Base-by-base conservation (phyloP, 2,113 vertebrate species). In the Nibea coibor region DNA sequence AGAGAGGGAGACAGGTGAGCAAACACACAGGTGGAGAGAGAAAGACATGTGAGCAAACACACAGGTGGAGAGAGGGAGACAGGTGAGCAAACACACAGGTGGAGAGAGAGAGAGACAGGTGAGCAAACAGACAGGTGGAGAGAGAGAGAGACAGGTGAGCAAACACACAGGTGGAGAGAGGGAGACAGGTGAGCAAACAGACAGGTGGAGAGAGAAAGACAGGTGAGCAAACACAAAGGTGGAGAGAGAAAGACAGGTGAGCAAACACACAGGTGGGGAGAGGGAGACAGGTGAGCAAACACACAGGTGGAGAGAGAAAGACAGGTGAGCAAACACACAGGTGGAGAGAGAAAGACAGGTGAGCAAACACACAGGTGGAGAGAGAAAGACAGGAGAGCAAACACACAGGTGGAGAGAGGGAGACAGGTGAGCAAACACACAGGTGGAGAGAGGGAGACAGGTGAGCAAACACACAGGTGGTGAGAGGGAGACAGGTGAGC, bases 201-300 rank as follows among this genome's bases (percentile, higher is more conserved):
- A 70, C 62, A 74, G 67, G 16, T 62, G 16, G 31, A 9, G 45
- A 16, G 14, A 43, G 31, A n/a, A n/a, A 31, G 48, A 71, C 63
- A 75, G 67, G 16, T 62, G 16, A 0, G 16, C 31, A 31, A 1
- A 62, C 11, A 54, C 39, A 48, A 39, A 48, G 15, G 28, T 1
- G 12, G 3, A 22, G 17, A 65, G 5, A 61, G 15, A 16, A 5
- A 66, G 39, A 66, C 59, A 42, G 69, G 50, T n/a, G 5, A 0
- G 8, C 7, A 42, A 15, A 59, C 9, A 67, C 39, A 71, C 63
- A 75, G 67, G 16, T 62, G 16, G 28, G 3, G 26, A 26, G 26
- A 26, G 3, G 3, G n/a, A n/a, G 26, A 26, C 26, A 26, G 2
- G 26, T 26, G 26, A 26, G 26, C 26, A 26, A 26, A 26, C 26